A percentile compares a stretch with the other conserved stretches of the same genome.
These are phyloP conservation scores for Candoia aspera DNA, from an alignment of 2,113 vertebrate genomes.

Conservation along the genomic window DNA sequence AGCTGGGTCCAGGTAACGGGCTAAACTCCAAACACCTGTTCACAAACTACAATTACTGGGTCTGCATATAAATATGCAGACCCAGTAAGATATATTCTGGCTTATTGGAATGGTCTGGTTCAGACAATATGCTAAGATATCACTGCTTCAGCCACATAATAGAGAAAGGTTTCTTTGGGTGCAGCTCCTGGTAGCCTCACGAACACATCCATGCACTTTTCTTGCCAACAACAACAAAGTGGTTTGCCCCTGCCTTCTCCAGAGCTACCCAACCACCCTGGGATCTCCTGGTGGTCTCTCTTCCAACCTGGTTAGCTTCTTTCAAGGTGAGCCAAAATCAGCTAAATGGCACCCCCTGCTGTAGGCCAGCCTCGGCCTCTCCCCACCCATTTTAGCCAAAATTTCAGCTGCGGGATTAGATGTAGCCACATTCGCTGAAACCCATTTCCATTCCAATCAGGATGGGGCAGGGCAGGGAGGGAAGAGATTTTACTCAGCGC, in stretches of 20 bases:
- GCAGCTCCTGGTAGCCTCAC: too few relatives aligned
- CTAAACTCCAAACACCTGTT: too few relatives aligned
- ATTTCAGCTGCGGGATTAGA: neutral
- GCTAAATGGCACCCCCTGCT: neutral
- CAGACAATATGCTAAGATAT: too few relatives aligned
- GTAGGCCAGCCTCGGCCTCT: neutral
- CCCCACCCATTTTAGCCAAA: neutral
- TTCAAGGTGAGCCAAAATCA: neutral
- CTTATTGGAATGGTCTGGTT: too few relatives aligned
- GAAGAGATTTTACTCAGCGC: neutral
- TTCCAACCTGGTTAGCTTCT: neutral
- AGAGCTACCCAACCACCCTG: neutral
- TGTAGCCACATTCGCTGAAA: neutral
- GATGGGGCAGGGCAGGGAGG: too few relatives aligned
- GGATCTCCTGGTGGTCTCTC: neutral
- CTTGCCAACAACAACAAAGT: neutral
- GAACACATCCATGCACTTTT: neutral
- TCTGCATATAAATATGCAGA: too few relatives aligned
- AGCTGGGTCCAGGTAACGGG: too few relatives aligned
- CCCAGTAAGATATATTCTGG: too few relatives aligned
- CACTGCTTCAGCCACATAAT: too few relatives aligned
- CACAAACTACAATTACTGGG: too few relatives aligned
- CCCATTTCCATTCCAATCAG: neutral
- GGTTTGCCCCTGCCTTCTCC: neutral
- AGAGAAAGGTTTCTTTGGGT: too few relatives aligned